Base-by-base conservation (phyloP, 2,797 vertebrate genomes). In the Spizella passerina region DNA sequence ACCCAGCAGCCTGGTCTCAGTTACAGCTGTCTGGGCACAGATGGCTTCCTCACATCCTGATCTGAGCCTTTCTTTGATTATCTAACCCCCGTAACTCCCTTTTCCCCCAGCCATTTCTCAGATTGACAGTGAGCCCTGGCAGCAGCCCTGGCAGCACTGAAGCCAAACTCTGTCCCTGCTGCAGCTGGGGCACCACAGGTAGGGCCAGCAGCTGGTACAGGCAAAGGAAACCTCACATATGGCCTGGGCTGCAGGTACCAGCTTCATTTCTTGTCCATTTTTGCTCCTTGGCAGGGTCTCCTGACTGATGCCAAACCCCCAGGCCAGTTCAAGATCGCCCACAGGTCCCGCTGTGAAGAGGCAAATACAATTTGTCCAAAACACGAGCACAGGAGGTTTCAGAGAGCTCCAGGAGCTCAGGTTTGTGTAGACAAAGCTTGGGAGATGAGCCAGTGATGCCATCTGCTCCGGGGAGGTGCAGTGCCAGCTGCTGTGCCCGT, bases 261-360 rank as follows among this genome's bases (percentile, higher is more conserved):
- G 3, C 44, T 63, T 38, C 12, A 20, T 50, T 78, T 68, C 53
- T 83, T 2, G 1, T 66, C 68, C n/a, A 19, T 3, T 82, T 90
- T 23, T 43, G n/a, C 59, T 56, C 44, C n/a, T 63, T 63, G 66
- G 29, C 29, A 59, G 68, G 26, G 46, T 32, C 29, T 52, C 38
- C 2, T 0, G 8, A 3, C 26, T 21, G n/a, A 56, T 30, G 47
- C 68, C 92, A 87, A 80, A 19, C 52, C 73, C n/a, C 32, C n/a
- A 44, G 59, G 47, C 22, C 64, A 12, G 55, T 36, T 79, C n/a
- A 44, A 44, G 63, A 26, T 41, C 53, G 10, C 15, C 46, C 70
- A 26, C 13, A 0, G 1, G 4, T 44, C 2, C 2, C 5, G 4
- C 23, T 26, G 34, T 6, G 39, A 19, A 13, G 27, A n/a, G 21